Base-by-base conservation (phyloP, 2,113 vertebrate species). In the Scalopus aquaticus region DNA sequence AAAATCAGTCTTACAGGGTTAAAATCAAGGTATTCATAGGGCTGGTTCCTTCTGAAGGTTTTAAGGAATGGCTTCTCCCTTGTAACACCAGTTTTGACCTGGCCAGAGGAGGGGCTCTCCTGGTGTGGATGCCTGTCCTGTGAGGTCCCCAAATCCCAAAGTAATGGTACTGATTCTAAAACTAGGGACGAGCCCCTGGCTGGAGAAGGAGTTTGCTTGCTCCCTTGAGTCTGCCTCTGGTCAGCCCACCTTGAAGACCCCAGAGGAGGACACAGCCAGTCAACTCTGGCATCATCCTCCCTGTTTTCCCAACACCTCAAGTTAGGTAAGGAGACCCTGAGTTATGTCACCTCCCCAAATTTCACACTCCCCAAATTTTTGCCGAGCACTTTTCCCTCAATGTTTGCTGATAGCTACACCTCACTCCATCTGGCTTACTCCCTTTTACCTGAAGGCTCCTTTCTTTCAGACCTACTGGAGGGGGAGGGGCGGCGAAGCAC, bases 361-460 rank as follows among this genome's bases (percentile, higher is more conserved):
- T 51, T 16, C 76, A 22, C 24, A 17, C 26, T 2, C 54, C 54
- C 54, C 20, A 20, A 22, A 22, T 30, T 42, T n/a, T 39, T 44
- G 73, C 35, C 37, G 26, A 46, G 28, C 2, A 0, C 35, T 35
- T 35, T 15, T 6, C 24, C 9, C 28, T 4, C 39, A 6, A 0
- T 1, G 39, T 70, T 73, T 39, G 80, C 74, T 30, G 37, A n/a
- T 1, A 46, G 62, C 81, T 16, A 24, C 0, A 10, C 9, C 9
- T 20, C 44, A 12, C 13, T 44, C 76, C 12, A 0, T 13, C 44
- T 16, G 44, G 32, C 86, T 35, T 17, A 22, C 22, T 6, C 56
- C 65, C 6, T 7, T 26, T 5, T 44, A n/a, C 26, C 6, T 1
- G 42, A 51, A 7, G 28, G 9, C 76, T 26, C 15, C 19, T 20